Evolutionary conservation across 2,888 invertebrate species (phyloP).

Genomic region (Drosophila nr. medialis): DNA sequence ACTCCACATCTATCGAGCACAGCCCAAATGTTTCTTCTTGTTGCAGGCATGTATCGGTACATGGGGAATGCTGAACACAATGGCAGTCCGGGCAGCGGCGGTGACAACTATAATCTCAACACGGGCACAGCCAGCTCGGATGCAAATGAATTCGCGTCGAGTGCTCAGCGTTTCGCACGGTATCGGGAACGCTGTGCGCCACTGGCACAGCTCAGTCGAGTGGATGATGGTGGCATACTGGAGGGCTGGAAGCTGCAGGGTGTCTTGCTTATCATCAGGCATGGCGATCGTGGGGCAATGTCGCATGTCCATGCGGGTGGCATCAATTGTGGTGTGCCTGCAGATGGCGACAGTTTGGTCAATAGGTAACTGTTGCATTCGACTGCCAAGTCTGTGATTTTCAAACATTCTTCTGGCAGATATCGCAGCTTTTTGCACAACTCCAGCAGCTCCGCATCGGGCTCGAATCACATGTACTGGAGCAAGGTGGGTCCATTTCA

Average conservation of each 20-base stretch:
- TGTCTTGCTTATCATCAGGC: conserved; percentile 91
- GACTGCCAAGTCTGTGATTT: neutral
- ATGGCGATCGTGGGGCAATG: conserved; percentile 95
- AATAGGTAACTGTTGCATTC: conserved; percentile 78
- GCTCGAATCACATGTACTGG: conserved; percentile 88
- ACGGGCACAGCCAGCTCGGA: conserved; percentile 43
- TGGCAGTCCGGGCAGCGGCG: conserved; percentile 44
- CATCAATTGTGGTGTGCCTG: conserved; percentile 89
- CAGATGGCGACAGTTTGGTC: conserved; percentile 84
- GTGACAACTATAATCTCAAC: conserved; percentile 45
- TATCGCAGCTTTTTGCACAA: conserved; percentile 84
- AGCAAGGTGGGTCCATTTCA: conserved; percentile 93
- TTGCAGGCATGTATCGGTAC: conserved; percentile 91
- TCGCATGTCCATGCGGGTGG: conserved; percentile 91
- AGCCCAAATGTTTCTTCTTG: conserved; percentile 53
- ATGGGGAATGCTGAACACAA: conserved; percentile 86
- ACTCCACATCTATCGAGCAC: neutral
- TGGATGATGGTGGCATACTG: conserved; percentile 88
- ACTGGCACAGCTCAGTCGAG: conserved; percentile 88
- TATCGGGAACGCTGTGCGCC: conserved; percentile 90
- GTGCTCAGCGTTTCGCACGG: conserved; percentile 84
- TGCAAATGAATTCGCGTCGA: conserved; percentile 34
- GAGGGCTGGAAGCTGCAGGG: conserved; percentile 85
- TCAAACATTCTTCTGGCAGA: conserved; percentile 50
- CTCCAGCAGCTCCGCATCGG: conserved; percentile 79